Percentiles rank a stretch among this genome's conserved stretches.
These are phyloP conservation scores for Eospalax fontanierii DNA, from an alignment of 2,797 vertebrate species.

Conservation along the genomic window DNA sequence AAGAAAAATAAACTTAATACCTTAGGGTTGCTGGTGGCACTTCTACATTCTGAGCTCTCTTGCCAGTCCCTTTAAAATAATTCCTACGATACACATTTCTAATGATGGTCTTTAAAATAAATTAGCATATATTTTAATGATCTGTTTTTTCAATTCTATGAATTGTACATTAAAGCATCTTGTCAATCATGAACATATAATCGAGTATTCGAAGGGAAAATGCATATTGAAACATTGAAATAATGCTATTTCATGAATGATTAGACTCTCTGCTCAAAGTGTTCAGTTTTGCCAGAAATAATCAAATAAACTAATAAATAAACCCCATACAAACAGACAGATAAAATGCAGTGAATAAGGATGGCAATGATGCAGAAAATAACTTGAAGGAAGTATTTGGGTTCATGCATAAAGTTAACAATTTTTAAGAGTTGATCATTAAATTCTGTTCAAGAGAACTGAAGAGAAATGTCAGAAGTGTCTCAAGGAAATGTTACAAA, in stretches of 20 bases:
- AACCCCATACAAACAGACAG: not conserved
- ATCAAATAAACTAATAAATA: too few species aligned
- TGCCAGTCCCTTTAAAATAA: too few species aligned
- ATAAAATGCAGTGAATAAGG: too few species aligned
- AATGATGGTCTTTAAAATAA: not conserved
- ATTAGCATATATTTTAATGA: not conserved
- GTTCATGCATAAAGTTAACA: not conserved
- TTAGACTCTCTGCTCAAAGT: not conserved
- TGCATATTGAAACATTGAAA: not conserved
- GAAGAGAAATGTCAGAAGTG: not conserved
- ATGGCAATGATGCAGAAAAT: not conserved
- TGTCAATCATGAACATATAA: not conserved
- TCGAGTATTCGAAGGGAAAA: not conserved
- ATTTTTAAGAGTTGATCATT: not conserved
- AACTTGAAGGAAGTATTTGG: not conserved
- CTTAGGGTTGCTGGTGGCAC: too few species aligned
- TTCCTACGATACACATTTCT: not conserved
- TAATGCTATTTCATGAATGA: not conserved
- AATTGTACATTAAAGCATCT: not conserved
- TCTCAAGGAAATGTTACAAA: not conserved
- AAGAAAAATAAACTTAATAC: too few species aligned
- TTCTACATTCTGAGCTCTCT: too few species aligned
- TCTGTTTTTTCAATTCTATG: not conserved
- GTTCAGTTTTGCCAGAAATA: too few species aligned
- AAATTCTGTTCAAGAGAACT: not conserved